These are phyloP conservation scores for Hoplodrina ambigua DNA, from an alignment of 2,888 invertebrate species.

Conservation along the genomic window DNA sequence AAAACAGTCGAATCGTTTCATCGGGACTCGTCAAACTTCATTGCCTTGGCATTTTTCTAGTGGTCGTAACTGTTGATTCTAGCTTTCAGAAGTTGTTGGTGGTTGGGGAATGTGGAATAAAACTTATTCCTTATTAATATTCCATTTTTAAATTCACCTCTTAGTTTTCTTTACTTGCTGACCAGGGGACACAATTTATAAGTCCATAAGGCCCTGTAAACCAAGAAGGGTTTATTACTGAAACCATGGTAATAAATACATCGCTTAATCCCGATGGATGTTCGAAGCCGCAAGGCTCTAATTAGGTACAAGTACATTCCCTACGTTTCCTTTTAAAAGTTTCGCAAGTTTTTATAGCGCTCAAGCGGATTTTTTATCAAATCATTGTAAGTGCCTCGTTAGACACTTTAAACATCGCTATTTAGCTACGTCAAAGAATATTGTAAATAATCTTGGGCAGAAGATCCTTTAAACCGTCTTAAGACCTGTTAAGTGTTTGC, in stretches of 20 bases:
- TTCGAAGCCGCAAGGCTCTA: constrained; percentile 39
- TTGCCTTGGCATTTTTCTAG: too few relatives aligned
- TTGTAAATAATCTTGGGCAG: constrained; percentile 37
- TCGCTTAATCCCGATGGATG: constrained; percentile 46
- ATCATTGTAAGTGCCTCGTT: constrained; percentile 56
- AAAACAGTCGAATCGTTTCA: too few relatives aligned
- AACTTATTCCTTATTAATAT: not conserved
- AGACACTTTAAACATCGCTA: constrained; percentile 45
- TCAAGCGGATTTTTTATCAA: constrained; percentile 49
- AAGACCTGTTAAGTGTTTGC: constrained; percentile 43
- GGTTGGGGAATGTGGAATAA: not conserved
- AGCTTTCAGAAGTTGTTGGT: too few relatives aligned
- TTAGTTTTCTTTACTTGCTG: not conserved
- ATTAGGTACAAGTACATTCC: constrained; percentile 47
- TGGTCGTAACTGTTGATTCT: too few relatives aligned
- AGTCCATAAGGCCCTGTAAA: constrained; percentile 29
- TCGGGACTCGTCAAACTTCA: too few relatives aligned
- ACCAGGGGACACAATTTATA: constrained; percentile 9
- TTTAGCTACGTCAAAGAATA: constrained; percentile 42
- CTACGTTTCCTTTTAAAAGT: constrained; percentile 31
- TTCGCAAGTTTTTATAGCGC: constrained; percentile 42
- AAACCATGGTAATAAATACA: constrained; percentile 54
- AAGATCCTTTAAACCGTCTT: constrained; percentile 26
- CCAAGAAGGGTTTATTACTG: constrained; percentile 26
- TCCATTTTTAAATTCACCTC: not conserved